phyloP scores from a whole-genome alignment of 2,797 vertebrate genomes.

The Microctenopoma lineatum region DNA sequence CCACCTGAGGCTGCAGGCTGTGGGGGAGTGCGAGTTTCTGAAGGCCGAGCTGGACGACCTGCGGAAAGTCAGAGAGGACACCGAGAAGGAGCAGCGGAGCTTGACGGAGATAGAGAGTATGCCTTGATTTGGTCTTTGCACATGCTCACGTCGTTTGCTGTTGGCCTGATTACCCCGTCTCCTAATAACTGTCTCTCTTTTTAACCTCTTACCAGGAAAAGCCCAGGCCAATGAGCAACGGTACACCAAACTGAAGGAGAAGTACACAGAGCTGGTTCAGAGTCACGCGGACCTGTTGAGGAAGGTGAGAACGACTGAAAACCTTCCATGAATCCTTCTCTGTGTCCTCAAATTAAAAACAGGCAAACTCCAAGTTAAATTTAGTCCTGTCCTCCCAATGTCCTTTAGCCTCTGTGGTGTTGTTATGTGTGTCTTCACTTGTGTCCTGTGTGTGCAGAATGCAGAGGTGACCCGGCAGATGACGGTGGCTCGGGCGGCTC shows the following conservation, averaged over 20 bases:
- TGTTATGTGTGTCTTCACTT: constrained; percentile 21
- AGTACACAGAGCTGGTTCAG: constrained; percentile 96
- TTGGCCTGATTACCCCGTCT: background rate
- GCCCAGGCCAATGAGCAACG: constrained; percentile 97
- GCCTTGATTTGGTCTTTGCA: constrained; percentile 1
- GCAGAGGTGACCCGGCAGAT: constrained; percentile 97
- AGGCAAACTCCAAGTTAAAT: background rate
- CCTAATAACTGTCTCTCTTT: background rate
- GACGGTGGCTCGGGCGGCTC: constrained; percentile 88
- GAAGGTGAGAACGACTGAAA: constrained; percentile 83
- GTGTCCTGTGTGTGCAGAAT: constrained; percentile 81
- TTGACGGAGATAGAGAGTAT: constrained; percentile 95
- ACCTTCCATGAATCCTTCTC: background rate
- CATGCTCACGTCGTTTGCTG: background rate
- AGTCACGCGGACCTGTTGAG: constrained; percentile 94
- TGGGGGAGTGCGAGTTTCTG: constrained; percentile 93
- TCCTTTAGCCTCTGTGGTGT: constrained; percentile 12
- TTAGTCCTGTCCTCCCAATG: background rate
- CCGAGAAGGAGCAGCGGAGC: constrained; percentile 95
- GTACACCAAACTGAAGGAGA: constrained; percentile 98
- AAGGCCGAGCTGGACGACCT: constrained; percentile 94
- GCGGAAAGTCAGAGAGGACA: constrained; percentile 91
- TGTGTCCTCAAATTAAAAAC: background rate
- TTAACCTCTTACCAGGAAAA: constrained; percentile 81
- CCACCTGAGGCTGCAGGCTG: constrained; percentile 93